Base-by-base conservation (phyloP, 2,113 vertebrate species). In the Laticauda laticaudata region DNA sequence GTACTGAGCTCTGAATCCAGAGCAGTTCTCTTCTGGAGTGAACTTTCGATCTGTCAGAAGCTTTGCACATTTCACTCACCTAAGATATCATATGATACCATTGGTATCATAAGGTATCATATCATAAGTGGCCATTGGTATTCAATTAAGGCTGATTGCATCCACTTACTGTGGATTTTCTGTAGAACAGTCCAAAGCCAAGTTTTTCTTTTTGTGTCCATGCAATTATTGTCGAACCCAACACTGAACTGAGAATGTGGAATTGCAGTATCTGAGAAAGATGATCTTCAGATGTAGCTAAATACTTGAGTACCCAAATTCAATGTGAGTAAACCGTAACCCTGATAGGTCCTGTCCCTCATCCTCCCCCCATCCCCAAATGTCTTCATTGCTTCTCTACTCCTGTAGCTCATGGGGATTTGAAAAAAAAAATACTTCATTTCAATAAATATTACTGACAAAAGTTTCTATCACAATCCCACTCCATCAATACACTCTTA, bases 1-100 rank as follows among this genome's bases (percentile, higher is more conserved):
- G 94, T 75, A 64, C 95, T 64, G 95, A 97, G 29, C 15, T 97
- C 21, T 69, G 0, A n/a, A 86, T 86, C 18, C 11, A 54, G 64
- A 92, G 43, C 88, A 88, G 54, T 59, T 2, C 85, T 85, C 26
- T 8, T 51, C 86, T 61, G 86, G 81, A 75, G 26, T 5, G 85
- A 92, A 8, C 14, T 15, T 89, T 20, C 87, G 87, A 5, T 26
- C 64, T 93, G 90, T 88, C 64, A 92, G 1, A 81, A 94, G 88
- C 94, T 92, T 29, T 69, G 85, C 53, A 45, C 85, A 86, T 75
- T 0, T 1, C 55, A 90, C 89, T 11, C 61, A 85, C 51, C 57
- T 18, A 57, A 91, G 94, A 26, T 94, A 91, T 93, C 55, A 24
- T 92, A 8, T 95, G 34, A 39, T 39, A 39, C 34, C 34, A 39